These are phyloP conservation scores for Acanthurus leucopareius DNA, from an alignment of 2,797 vertebrate genomes.

Conservation along the genomic window DNA sequence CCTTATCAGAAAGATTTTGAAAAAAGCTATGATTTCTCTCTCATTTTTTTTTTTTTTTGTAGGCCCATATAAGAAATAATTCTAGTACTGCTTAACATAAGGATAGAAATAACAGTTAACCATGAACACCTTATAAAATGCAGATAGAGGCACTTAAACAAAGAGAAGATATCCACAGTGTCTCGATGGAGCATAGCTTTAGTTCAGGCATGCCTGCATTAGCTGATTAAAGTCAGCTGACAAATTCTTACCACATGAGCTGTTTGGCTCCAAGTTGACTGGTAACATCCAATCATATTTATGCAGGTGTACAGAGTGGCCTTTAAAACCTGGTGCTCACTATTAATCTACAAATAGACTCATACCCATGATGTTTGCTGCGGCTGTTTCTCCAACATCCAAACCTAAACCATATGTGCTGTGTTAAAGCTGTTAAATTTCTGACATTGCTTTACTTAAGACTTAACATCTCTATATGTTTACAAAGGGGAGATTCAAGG, in stretches of 20 bases:
- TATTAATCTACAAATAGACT: background rate
- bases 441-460: background rate
- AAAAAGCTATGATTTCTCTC: background rate
- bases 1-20: background rate
- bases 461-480: too few species aligned
- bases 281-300: conserved; percentile 21
- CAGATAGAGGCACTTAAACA: background rate
- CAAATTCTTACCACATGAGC: conserved; percentile 8
- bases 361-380: background rate
- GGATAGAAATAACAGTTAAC: too few species aligned
- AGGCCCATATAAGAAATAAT: too few species aligned
- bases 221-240: conserved; percentile 16
- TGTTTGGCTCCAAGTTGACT: conserved; percentile 22
- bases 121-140: background rate
- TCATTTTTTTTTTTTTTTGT: too few species aligned
- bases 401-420: background rate
- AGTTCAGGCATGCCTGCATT: background rate
- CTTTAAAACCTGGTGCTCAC: background rate
- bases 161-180: too few species aligned
- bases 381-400: background rate
- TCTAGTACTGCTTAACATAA: too few species aligned
- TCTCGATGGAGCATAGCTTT: background rate
- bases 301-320: background rate
- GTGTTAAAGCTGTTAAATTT: too few species aligned
- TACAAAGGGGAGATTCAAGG: too few species aligned